phyloP scores from a whole-genome alignment of 2,888 invertebrate genomes.

The Pandemis cinnamomeana region DNA sequence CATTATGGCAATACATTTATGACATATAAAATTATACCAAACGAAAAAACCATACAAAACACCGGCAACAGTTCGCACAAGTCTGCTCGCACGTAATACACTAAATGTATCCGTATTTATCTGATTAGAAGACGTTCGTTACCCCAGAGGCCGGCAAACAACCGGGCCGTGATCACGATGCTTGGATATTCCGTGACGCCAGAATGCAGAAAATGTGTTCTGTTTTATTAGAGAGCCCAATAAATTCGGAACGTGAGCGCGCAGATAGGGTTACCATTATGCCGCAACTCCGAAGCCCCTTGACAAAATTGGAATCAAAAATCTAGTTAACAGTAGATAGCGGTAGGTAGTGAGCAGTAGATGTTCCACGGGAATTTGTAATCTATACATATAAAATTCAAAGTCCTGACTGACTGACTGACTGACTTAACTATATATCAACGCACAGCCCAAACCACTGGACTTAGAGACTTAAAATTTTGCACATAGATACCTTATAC shows the following conservation, averaged over 20 bases:
- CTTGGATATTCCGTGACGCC: conserved; percentile 49
- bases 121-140: conserved; percentile 32
- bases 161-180: conserved; percentile 48
- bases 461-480: too few relatives aligned
- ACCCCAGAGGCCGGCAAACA: conserved; percentile 33
- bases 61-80: not conserved
- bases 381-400: too few relatives aligned
- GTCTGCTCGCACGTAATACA: not conserved
- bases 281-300: conserved; percentile 9
- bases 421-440: too few relatives aligned
- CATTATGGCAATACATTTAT: too few relatives aligned
- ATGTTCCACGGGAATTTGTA: too few relatives aligned
- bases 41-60: too few relatives aligned
- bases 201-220: conserved; percentile 77
- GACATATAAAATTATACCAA: too few relatives aligned
- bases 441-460: too few relatives aligned
- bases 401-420: too few relatives aligned
- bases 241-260: conserved; percentile 77
- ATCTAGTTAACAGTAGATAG: not conserved
- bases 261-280: conserved; percentile 60
- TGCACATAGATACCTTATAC: too few relatives aligned
- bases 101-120: conserved; percentile 17
- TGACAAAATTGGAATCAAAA: conserved; percentile 5
- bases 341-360: too few relatives aligned
- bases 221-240: conserved; percentile 77